Percentiles rank a stretch among this genome's conserved stretches.
Conservation (phyloP, 2,113 vertebrate species). For the Petromus typicus region DNA sequence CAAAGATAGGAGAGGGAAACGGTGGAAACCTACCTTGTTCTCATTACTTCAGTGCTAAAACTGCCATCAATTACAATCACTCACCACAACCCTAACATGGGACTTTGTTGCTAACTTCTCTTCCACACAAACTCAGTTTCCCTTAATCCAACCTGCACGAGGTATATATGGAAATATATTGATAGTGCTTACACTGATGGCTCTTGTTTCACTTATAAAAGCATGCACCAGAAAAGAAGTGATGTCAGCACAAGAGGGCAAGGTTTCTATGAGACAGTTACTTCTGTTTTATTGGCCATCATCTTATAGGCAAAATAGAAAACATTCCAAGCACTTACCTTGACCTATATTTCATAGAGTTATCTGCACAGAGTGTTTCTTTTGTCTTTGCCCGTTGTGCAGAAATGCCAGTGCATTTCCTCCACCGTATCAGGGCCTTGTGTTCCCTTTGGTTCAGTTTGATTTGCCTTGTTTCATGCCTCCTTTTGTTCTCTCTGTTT, state of each 20-base stretch:
- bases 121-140: slow-evolving; percentile 51
- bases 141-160: slow-evolving; percentile 55
- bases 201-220: slow-evolving; percentile 66
- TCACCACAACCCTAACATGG: slow-evolving; percentile 15
- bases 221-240: slow-evolving; percentile 50
- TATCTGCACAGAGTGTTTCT: background rate
- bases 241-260: slow-evolving; percentile 48
- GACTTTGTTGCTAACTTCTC: slow-evolving; percentile 63
- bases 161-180: slow-evolving; percentile 68
- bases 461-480: background rate
- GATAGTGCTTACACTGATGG: slow-evolving; percentile 55
- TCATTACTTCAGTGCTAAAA: slow-evolving; percentile 74
- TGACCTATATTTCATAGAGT: slow-evolving; percentile 66
- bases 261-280: slow-evolving; percentile 58
- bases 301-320: slow-evolving; percentile 71
- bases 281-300: slow-evolving; percentile 69
- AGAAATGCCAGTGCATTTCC: background rate
- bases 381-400: slow-evolving; percentile 41
- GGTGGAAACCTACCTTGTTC: slow-evolving; percentile 71
- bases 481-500: background rate
- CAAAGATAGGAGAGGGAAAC: slow-evolving; percentile 68
- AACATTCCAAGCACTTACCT: slow-evolving; percentile 61
- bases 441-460: background rate
- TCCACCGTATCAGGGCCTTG: background rate
- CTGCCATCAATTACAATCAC: slow-evolving; percentile 76